A percentile compares a stretch with the other conserved stretches of the same genome.
Evolutionary conservation across 2,113 vertebrate species (phyloP).

Genomic region (Micromys minutus): DNA sequence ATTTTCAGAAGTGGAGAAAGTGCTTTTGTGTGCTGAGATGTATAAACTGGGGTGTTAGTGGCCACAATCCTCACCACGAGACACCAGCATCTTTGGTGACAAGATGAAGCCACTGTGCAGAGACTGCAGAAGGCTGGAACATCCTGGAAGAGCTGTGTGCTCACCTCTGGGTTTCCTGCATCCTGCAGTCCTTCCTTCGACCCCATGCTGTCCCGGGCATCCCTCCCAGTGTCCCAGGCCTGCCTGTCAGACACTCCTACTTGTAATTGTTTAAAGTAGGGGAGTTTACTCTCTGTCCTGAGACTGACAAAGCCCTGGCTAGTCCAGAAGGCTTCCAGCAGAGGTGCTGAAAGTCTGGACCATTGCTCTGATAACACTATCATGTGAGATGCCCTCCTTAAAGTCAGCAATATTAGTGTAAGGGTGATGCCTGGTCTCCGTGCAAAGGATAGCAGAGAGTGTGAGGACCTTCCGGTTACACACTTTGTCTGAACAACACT

Average conservation of each 20-base stretch:
- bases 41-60: constrained; percentile 31
- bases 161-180: background rate
- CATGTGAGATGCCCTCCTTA: background rate
- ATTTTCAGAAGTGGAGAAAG: constrained; percentile 45
- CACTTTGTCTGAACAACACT: background rate
- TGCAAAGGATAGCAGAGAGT: background rate
- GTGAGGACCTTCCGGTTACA: too few species aligned
- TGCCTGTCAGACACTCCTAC: background rate
- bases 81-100: background rate
- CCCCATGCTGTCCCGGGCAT: background rate
- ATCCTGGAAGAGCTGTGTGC: background rate
- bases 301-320: background rate
- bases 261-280: background rate
- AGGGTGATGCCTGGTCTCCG: background rate
- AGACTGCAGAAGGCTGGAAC: background rate
- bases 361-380: background rate
- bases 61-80: background rate
- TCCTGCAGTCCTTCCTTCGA: background rate
- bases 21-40: constrained; percentile 22
- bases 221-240: background rate
- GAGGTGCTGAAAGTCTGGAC: background rate
- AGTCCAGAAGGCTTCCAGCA: background rate
- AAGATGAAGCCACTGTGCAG: background rate
- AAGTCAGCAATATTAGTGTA: background rate
- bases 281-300: background rate